phyloP scores from a whole-genome alignment of 2,797 vertebrate species.

The Acropternis orthonyx region DNA sequence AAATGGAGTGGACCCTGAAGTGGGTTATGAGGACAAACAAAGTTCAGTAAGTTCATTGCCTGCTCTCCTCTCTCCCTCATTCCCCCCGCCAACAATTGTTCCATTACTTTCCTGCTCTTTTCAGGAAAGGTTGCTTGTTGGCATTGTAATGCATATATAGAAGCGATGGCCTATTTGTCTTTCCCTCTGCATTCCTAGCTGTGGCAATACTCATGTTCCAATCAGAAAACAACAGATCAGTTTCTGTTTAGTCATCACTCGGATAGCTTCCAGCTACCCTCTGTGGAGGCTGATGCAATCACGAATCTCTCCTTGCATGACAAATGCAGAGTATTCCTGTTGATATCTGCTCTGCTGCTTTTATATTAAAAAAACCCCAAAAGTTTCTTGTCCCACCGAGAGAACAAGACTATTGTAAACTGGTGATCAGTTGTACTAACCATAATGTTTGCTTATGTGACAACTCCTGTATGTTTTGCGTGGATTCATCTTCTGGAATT shows the following conservation, averaged over 20 bases:
- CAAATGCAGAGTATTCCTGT: neutral
- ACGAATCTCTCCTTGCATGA: neutral
- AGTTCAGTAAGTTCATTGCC: neutral
- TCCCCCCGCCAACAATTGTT: neutral
- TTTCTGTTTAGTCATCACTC: slow-evolving; percentile 34
- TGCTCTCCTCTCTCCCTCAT: neutral
- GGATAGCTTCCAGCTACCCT: neutral
- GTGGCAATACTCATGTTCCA: neutral
- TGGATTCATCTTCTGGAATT: neutral
- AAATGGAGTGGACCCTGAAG: neutral
- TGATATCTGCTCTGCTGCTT: neutral
- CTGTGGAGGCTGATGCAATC: slow-evolving; percentile 35
- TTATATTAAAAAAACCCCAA: neutral
- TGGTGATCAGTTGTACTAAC: neutral
- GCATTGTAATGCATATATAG: neutral
- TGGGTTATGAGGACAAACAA: neutral
- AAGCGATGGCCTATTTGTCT: neutral
- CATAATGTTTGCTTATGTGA: neutral
- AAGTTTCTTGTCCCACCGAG: neutral
- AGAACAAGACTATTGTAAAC: neutral
- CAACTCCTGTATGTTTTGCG: neutral
- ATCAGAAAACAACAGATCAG: neutral
- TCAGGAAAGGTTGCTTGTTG: neutral
- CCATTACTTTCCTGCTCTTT: neutral
- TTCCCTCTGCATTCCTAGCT: neutral